A percentile compares a stretch with the other conserved stretches of the same genome.
These are phyloP conservation scores for Malurus alboscapulatus DNA, from an alignment of 2,113 vertebrate genomes.

Conservation along the genomic window DNA sequence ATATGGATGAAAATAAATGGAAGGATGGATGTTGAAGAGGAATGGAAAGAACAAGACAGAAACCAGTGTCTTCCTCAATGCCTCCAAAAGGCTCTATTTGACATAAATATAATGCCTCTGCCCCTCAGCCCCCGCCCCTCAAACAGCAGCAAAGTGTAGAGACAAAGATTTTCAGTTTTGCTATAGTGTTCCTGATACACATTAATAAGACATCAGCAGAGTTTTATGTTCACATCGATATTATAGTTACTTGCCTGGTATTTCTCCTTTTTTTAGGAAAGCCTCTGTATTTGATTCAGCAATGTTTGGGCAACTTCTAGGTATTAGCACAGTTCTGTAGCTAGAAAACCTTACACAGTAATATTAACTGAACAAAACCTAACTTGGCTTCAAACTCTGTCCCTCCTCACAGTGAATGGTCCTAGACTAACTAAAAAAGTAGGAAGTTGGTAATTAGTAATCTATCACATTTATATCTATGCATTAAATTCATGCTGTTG, in stretches of 20 bases:
- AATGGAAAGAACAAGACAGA: background rate
- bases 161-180: background rate
- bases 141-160: background rate
- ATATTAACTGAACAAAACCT: background rate
- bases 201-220: background rate
- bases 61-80: background rate
- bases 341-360: background rate
- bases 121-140: fast-evolving
- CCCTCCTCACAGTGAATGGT: background rate
- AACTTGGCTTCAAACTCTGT: background rate
- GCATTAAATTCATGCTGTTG: background rate
- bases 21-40: background rate
- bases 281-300: background rate
- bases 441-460: background rate
- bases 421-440: background rate
- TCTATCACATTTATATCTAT: background rate
- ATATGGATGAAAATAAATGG: background rate
- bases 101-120: background rate
- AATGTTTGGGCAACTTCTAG: background rate
- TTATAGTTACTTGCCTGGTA: background rate
- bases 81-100: background rate
- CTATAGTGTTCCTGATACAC: background rate
- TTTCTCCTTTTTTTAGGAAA: background rate
- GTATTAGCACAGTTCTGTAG: background rate
- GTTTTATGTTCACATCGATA: background rate